These are phyloP conservation scores for Drosophila bocqueti DNA, from an alignment of 1,140 invertebrate species.

Conservation along the genomic window DNA sequence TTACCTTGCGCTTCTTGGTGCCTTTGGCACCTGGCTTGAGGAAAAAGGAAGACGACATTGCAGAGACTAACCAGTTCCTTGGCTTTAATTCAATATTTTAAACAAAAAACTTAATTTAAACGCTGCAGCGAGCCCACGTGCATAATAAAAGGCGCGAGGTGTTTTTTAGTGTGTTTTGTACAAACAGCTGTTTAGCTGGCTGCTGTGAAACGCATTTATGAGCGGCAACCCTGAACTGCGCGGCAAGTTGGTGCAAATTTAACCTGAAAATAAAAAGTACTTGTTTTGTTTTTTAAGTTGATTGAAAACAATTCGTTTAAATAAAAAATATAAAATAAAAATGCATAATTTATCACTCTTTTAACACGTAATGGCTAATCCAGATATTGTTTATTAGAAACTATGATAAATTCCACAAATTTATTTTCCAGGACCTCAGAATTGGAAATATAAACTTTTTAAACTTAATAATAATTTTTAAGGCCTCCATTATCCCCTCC, in stretches of 20 bases:
- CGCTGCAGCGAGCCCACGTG: constrained; percentile 57
- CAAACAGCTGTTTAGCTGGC: constrained; percentile 35
- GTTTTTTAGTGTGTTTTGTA: constrained; percentile 30
- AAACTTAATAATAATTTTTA: neutral
- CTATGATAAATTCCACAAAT: neutral
- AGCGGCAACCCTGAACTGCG: neutral
- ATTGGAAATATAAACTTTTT: neutral
- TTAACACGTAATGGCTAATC: neutral
- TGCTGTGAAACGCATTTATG: neutral
- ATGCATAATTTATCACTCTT: neutral
- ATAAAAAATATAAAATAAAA: neutral
- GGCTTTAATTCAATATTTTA: constrained; percentile 40
- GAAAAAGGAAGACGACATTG: constrained; percentile 87
- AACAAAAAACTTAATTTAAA: constrained; percentile 45
- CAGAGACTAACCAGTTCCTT: neutral
- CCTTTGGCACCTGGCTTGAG: constrained; percentile 86
- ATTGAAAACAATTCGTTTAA: neutral
- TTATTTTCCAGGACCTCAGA: neutral
- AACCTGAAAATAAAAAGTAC: neutral
- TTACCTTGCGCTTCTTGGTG: constrained; percentile 86
- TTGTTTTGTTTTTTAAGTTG: neutral
- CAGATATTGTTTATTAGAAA: neutral
- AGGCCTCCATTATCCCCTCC: neutral
- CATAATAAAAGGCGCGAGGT: constrained; percentile 48
- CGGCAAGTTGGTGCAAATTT: neutral